phyloP scores from a whole-genome alignment of 2,797 vertebrate genomes.

The Rachycentron canadum region DNA sequence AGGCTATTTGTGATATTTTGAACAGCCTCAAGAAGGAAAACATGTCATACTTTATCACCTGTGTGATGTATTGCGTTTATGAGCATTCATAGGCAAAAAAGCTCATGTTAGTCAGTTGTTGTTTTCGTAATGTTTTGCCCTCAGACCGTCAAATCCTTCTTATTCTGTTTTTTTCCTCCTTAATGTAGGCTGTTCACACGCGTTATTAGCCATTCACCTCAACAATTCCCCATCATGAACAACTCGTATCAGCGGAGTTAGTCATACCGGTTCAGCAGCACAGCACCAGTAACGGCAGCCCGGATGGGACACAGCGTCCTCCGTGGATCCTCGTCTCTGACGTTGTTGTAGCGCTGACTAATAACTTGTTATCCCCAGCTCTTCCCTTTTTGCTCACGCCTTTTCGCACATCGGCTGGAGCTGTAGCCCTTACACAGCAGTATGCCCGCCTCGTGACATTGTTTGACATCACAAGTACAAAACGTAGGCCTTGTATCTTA shows the following conservation, averaged over 20 bases:
- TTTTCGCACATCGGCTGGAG: constrained; percentile 55
- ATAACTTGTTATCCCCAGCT: constrained; percentile 78
- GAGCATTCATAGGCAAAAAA: not conserved
- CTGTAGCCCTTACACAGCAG: constrained; percentile 51
- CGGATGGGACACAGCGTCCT: constrained; percentile 80
- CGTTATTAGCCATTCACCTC: constrained; percentile 52
- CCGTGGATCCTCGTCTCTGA: constrained; percentile 81
- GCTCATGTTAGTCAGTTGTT: not conserved
- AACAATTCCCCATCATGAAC: constrained; percentile 59
- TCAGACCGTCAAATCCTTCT: not conserved
- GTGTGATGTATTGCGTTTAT: not conserved
- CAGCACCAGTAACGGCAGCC: constrained; percentile 71
- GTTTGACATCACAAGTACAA: constrained; percentile 70
- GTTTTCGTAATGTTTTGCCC: not conserved
- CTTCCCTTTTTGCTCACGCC: constrained; percentile 60
- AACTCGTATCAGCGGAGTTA: constrained; percentile 74
- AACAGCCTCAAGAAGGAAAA: not conserved
- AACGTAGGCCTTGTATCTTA: constrained; percentile 42
- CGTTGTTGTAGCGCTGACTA: constrained; percentile 84
- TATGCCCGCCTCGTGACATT: constrained; percentile 70
- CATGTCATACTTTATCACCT: not conserved
- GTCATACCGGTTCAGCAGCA: constrained; percentile 77
- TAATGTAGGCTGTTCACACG: constrained; percentile 36
- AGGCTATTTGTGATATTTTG: not conserved
- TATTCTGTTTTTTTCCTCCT: constrained; percentile 9